Evolutionary conservation across 2,888 invertebrate genomes (phyloP), one percentile per base, ranked within the genome.

Genomic region (Xanthia togata): DNA sequence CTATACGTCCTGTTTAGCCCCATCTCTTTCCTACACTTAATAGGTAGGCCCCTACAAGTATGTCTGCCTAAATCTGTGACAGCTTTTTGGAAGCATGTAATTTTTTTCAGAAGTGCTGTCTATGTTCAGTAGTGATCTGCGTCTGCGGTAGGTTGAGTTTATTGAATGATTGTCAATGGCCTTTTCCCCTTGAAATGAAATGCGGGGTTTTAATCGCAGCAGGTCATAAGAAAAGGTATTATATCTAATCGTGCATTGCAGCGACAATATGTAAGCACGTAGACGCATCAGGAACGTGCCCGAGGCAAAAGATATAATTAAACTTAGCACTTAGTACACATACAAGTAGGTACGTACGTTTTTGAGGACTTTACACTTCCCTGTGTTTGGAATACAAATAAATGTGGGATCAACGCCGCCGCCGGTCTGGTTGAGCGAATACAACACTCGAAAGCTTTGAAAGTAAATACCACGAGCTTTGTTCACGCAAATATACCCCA

Each of bases 401-500:
- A 73, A 73, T 41, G 57, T 68, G 63, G 68, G 31, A 53, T 53
- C 50, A 59, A 65, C n/a, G 44, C 71, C 53, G 67, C 53, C 53
- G 17, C 76, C 31, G 53, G 41, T 50, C 35, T 44, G 81, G 53
- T 47, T 59, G 41, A 81, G 68, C 35, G 62, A 81, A 75, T 75
- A 81, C 55, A 67, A 68, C 81, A 81, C 38, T 59, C 68, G 57
- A 59, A 57, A 81, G 64, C 63, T 74, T 74, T 75, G 35, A 81
- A 75, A 79, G 63, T 55, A 80, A 79, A 79, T 80, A 81, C 55
- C 53, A 62, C 81, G 62, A 57, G 55, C 75, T 68, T 68, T 74
- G 41, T 63, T 44, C 67, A 57, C 31, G 41, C 41, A 67, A 80
- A 74, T 55, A 79, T 55, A 81, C 47, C 75, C 35, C 63, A n/a